Percentiles rank a stretch among this genome's conserved stretches.
Conservation (phyloP, 2,888 invertebrate species). For the Ectobius pallidus region DNA sequence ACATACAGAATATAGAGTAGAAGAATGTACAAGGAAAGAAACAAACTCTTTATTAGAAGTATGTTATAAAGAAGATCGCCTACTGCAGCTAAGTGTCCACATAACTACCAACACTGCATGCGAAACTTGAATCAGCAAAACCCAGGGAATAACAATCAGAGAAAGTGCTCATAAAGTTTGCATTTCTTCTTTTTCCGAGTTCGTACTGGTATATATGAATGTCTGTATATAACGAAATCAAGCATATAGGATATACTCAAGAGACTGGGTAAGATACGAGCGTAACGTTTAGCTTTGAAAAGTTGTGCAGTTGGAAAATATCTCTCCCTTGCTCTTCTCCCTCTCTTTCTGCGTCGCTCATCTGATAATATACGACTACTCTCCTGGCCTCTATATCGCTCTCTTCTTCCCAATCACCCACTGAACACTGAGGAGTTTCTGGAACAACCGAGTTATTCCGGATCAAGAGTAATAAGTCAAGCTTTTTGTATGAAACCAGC, state of each 20-base stretch:
- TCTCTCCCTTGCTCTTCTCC: neutral
- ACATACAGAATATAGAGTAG: too few species aligned
- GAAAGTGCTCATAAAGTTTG: slow-evolving; percentile 7
- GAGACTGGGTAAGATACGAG: neutral
- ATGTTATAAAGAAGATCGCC: neutral
- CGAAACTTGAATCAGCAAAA: neutral
- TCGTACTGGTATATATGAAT: neutral
- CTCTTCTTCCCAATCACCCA: too few species aligned
- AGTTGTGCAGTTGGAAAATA: slow-evolving; percentile 3
- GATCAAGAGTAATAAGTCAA: too few species aligned
- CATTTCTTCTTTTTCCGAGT: neutral
- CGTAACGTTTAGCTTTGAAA: neutral
- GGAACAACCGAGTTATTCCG: neutral
- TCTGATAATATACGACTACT: too few species aligned
- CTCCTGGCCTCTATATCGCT: too few species aligned
- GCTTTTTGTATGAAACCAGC: too few species aligned
- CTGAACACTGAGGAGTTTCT: neutral
- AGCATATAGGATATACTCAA: neutral
- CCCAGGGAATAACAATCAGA: neutral
- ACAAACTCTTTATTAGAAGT: neutral
- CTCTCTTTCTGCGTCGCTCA: neutral
- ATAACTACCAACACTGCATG: neutral
- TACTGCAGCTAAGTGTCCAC: neutral
- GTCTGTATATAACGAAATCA: neutral
- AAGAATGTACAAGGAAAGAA: neutral